Conservation (phyloP, 2,797 vertebrate genomes). For the Phalanger gymnotis region DNA sequence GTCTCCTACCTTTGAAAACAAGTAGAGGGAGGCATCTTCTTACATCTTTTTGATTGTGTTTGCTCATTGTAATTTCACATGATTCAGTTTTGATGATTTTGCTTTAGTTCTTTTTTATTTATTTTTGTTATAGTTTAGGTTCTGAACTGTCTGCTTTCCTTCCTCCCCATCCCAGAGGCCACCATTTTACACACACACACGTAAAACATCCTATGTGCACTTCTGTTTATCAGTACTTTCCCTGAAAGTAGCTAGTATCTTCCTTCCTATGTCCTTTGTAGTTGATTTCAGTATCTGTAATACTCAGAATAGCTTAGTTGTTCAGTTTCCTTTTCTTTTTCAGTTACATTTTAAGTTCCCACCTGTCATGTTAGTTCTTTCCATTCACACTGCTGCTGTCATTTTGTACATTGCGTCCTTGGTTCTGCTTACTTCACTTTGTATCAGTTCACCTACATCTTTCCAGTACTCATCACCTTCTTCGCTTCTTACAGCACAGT, state of each 20-base stretch:
- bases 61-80: background rate
- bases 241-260: background rate
- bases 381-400: background rate
- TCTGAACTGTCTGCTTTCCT: background rate
- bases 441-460: background rate
- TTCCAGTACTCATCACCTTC: background rate
- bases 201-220: background rate
- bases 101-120: background rate
- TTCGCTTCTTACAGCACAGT: background rate
- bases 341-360: background rate
- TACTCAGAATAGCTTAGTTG: background rate
- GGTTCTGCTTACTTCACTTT: background rate
- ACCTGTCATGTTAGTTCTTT: background rate
- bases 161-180: background rate
- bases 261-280: background rate
- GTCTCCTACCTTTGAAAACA: background rate
- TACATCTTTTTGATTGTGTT: background rate
- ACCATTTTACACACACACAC: background rate
- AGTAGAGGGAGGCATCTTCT: background rate
- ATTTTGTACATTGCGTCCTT: background rate
- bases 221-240: background rate
- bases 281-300: background rate
- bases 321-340: background rate
- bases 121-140: background rate
- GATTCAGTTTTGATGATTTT: background rate